A percentile compares a stretch with the other conserved stretches of the same genome.
Conservation (phyloP, 2,888 invertebrate genomes). For the Kuschelorhynchus macadamiae region DNA sequence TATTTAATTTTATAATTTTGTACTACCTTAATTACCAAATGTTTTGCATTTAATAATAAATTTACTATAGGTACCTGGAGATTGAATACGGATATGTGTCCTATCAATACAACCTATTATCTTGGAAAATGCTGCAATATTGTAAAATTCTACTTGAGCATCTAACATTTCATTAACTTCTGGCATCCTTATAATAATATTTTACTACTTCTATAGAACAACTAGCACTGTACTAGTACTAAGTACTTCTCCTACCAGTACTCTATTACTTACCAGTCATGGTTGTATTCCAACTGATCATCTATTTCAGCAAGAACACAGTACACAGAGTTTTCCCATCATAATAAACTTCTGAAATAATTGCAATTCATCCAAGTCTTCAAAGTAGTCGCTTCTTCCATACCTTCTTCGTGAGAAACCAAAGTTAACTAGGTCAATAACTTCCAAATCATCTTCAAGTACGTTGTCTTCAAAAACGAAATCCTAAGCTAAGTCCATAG, state of each 20-base stretch:
- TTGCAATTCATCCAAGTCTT: background rate
- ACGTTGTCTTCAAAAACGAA: too few species aligned
- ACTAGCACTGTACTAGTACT: background rate
- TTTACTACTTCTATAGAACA: background rate
- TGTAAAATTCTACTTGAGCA: background rate
- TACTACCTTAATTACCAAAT: too few species aligned
- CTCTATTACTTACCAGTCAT: too few species aligned
- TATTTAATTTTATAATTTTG: too few species aligned
- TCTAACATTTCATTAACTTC: background rate
- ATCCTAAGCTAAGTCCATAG: too few species aligned
- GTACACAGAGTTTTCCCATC: background rate
- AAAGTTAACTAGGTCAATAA: background rate
- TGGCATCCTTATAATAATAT: conserved; percentile 11
- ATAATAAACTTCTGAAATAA: background rate
- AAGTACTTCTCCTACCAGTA: too few species aligned
- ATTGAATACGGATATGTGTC: background rate
- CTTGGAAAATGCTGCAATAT: conserved; percentile 8
- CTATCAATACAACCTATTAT: conserved; percentile 9
- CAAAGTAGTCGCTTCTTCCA: background rate
- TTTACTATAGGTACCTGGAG: conserved; percentile 1
- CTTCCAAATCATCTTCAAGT: background rate
- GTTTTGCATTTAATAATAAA: conserved; percentile 2
- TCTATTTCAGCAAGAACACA: background rate
- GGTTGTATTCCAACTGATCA: background rate
- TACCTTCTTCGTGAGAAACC: background rate